phyloP scores from a whole-genome alignment of 2,888 invertebrate genomes.

The Tipula vernalis region DNA sequence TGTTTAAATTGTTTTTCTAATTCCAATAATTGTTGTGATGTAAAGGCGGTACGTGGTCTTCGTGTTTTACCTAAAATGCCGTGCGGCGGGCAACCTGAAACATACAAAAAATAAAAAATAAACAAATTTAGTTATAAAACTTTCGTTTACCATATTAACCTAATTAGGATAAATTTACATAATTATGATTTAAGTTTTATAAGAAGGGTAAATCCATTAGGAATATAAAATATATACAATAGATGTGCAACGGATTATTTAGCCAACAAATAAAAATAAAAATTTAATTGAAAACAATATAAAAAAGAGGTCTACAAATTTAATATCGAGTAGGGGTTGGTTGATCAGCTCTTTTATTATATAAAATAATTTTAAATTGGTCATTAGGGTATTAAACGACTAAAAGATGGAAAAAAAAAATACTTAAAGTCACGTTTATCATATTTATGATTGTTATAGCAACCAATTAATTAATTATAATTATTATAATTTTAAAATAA shows the following conservation, averaged over 20 bases:
- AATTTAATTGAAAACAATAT: background rate
- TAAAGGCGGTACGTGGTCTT: constrained; percentile 95
- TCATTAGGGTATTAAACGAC: background rate
- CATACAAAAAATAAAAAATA: background rate
- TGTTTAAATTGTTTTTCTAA: constrained; percentile 97
- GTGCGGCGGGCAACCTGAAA: constrained; percentile 45
- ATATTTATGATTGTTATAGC: background rate
- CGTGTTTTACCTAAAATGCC: constrained; percentile 75
- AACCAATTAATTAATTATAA: background rate
- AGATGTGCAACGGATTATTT: background rate
- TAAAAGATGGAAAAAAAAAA: background rate
- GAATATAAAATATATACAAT: background rate
- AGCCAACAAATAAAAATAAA: background rate
- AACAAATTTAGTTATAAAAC: background rate
- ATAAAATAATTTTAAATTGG: background rate
- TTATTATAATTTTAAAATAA: background rate
- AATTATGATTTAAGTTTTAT: background rate
- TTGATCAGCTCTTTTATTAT: background rate
- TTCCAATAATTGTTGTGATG: constrained; percentile 88
- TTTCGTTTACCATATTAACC: background rate
- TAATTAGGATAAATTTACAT: background rate
- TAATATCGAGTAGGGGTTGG: background rate
- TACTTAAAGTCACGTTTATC: background rate
- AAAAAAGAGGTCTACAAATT: background rate
- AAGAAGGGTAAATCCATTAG: background rate